phyloP scores from a whole-genome alignment of 2,113 vertebrate species.

The Psilopsiagon aymara region DNA sequence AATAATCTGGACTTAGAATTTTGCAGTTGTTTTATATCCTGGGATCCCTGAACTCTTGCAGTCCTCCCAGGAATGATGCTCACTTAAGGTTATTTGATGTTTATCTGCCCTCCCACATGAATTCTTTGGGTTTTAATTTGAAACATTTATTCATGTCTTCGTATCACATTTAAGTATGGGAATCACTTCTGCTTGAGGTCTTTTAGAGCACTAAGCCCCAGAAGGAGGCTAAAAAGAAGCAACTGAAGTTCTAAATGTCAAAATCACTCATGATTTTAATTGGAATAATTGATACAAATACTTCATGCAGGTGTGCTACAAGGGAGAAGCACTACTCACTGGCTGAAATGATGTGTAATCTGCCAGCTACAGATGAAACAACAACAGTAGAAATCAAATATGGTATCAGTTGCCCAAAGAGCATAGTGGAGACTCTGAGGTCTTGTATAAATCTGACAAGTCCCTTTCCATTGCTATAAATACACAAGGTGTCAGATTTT shows the following conservation, averaged over 20 bases:
- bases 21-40: background rate
- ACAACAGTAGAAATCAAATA: background rate
- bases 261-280: background rate
- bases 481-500: background rate
- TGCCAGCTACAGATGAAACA: background rate
- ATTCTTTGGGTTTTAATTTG: background rate
- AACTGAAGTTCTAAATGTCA: background rate
- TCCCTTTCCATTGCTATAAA: background rate
- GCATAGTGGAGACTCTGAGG: background rate
- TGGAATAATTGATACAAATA: background rate
- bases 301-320: background rate
- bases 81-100: background rate
- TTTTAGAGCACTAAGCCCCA: background rate
- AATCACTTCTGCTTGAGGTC: background rate
- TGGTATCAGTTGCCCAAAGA: background rate
- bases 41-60: background rate
- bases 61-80: background rate
- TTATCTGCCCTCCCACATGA: background rate
- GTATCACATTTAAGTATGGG: background rate
- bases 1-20: background rate
- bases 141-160: background rate
- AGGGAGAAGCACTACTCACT: background rate
- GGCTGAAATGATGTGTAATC: background rate
- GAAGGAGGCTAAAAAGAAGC: background rate
- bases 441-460: background rate